Conservation (phyloP, 2,797 vertebrate genomes). For the Kryptopterus vitreolus region DNA sequence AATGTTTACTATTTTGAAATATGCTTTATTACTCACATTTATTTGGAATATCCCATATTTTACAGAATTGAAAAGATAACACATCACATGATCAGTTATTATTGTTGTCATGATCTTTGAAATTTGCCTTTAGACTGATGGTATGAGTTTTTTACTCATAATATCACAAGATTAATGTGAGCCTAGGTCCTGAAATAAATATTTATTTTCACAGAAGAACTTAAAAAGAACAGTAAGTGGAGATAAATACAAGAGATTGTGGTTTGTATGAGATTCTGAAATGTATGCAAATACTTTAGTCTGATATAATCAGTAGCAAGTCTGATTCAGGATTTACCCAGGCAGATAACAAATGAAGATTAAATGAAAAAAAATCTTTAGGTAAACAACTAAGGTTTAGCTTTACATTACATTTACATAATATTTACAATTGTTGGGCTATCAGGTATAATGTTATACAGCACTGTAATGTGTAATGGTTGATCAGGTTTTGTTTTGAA, state of each 20-base stretch:
- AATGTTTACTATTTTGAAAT: not conserved
- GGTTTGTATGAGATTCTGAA: not conserved
- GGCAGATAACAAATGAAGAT: not conserved
- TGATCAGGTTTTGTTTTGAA: not conserved
- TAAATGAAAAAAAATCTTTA: not conserved
- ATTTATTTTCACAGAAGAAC: not conserved
- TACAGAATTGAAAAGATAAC: not conserved
- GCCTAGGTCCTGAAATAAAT: not conserved
- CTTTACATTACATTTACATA: too few species aligned
- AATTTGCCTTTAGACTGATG: not conserved
- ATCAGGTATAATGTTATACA: constrained; percentile 7
- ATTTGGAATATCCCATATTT: not conserved
- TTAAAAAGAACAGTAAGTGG: not conserved
- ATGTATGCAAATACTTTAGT: not conserved
- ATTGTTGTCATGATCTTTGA: not conserved
- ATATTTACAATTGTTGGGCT: constrained; percentile 6
- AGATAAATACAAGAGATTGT: not conserved
- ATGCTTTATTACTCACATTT: not conserved
- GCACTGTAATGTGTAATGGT: not conserved
- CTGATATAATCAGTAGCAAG: not conserved
- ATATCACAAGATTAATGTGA: not conserved
- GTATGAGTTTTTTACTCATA: not conserved
- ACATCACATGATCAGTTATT: not conserved
- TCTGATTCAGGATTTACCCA: constrained; percentile 6
- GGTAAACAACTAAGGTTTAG: constrained; percentile 6